Evolutionary conservation across 2,888 invertebrate genomes (phyloP), one percentile per base, ranked within the genome.

Genomic region (Eumerus sabulonum): DNA sequence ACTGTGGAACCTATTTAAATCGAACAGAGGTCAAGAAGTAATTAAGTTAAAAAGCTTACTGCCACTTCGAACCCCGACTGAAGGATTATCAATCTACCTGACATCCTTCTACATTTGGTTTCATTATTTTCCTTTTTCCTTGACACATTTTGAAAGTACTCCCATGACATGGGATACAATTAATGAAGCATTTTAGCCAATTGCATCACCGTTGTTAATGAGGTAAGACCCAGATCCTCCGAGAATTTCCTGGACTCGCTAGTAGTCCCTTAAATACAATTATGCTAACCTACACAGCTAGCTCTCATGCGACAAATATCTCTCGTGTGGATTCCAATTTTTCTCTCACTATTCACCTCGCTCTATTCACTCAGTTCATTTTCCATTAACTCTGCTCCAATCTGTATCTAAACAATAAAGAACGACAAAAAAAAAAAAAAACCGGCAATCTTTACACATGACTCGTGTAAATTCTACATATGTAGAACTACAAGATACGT

Each of bases 181-280:
- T 47, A 67, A 63, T 51, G 60, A 67, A 51, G 40, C 27, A n/a
- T 11, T 50, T 47, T 38, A 12, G 47, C 40, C 48, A 51, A 76
- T 77, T 66, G 73, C 57, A 67, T 73, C 77, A 77, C 51, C 53
- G 38, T 44, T 38, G 40, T 35, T 19, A 36, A 56, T 66, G 36
- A 66, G 35, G 27, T 19, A 66, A 47, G 53, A 66, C 9, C 14
- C 13, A 9, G 14, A n/a, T 13, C 35, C 66, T 57, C 64, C 1
- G 12, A 13, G 27, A 57, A 56, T 36, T 36, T 45, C 12, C 14
- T 19, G 48, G 50, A 18, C 38, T 18, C 40, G 7, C 27, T 27
- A 27, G 27, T 27, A 27, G 7, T 27, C 27, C 27, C 27, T 7
- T 4, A 27, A 7, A 27, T n/a, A n/a, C n/a, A n/a, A n/a, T n/a